Percentiles rank a stretch among this genome's conserved stretches.
These are phyloP conservation scores for Brachypalpus laphriformis DNA, from an alignment of 2,888 invertebrate species.

Conservation along the genomic window DNA sequence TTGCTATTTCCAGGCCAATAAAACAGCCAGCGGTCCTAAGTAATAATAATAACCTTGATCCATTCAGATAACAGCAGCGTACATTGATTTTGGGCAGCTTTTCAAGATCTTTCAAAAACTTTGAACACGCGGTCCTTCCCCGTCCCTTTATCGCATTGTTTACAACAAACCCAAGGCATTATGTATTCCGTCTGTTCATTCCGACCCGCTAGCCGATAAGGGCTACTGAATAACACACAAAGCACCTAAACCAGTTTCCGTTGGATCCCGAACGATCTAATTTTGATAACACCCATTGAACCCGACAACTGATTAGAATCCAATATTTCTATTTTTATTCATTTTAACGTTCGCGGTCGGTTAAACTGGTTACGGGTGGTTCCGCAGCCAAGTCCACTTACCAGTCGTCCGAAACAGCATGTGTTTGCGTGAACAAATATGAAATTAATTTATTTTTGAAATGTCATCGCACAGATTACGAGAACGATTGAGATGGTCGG, in stretches of 20 bases:
- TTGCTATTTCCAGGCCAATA: background rate
- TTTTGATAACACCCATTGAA: constrained; percentile 73
- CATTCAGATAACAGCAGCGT: background rate
- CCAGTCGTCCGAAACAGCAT: background rate
- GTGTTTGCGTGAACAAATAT: constrained; percentile 24
- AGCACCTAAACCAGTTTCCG: constrained; percentile 52
- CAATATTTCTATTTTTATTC: constrained; percentile 40
- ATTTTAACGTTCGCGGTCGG: background rate
- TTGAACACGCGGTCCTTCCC: background rate
- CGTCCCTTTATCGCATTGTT: constrained; percentile 4
- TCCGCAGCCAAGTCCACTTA: background rate
- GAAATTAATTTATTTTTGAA: background rate
- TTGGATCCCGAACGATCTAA: constrained; percentile 58
- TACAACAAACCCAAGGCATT: constrained; percentile 18
- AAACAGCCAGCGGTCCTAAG: background rate
- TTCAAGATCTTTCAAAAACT: background rate
- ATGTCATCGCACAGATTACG: background rate
- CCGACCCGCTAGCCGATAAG: constrained; percentile 26
- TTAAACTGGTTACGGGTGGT: constrained; percentile 1
- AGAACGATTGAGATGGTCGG: no score
- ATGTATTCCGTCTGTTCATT: background rate
- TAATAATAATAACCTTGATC: background rate
- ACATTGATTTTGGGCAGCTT: background rate
- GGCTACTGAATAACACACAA: background rate
- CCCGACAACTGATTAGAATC: constrained; percentile 58